Base-by-base conservation (phyloP, 2,888 invertebrate species). In the Lomographa bimaculata region DNA sequence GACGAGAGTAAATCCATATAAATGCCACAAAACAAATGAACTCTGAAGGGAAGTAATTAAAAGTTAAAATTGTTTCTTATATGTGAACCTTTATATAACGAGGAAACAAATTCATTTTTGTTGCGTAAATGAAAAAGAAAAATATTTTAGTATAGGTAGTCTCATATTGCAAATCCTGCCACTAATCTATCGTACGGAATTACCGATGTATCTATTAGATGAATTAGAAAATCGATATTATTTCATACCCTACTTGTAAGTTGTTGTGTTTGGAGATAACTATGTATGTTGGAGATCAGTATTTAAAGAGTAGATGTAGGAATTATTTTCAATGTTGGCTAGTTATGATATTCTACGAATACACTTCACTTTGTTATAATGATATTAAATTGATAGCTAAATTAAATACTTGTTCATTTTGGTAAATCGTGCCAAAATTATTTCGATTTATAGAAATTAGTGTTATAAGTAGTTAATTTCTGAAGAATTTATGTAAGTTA, bases 401-500 rank as follows among this genome's bases (percentile, higher is more conserved):
- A n/a, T n/a, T n/a, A n/a, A n/a, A n/a, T n/a, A n/a, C n/a, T n/a
- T n/a, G n/a, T n/a, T n/a, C 16, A 38, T 62, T 75, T 77, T 79
- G 78, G 77, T 72, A 37, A 68, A 55, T 58, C 54, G 79, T 82
- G 83, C 81, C 81, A 82, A 82, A 79, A 71, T 62, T 24, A 11
- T 38, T 25, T 28, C 32, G 29, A 47, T 52, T 53, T 53, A 53
- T 52, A 40, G 14, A 51, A 41, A 37, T 66, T 66, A 64, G 60
- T 67, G 48, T 60, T 17, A 21, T 16, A 14, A 25, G 57, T 65
- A 63, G 37, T 60, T 56, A 38, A 46, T 37, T 46, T 5, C 42
- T 24, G 29, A 41, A 36, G 27, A 53, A 51, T 56, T 43, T 41
- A 37, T 47, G 26, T 64, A 64, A 59, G 67, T 71, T 75, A 70